These are phyloP conservation scores for Nesogale talazaci DNA, from an alignment of 2,113 vertebrate species.

Conservation along the genomic window DNA sequence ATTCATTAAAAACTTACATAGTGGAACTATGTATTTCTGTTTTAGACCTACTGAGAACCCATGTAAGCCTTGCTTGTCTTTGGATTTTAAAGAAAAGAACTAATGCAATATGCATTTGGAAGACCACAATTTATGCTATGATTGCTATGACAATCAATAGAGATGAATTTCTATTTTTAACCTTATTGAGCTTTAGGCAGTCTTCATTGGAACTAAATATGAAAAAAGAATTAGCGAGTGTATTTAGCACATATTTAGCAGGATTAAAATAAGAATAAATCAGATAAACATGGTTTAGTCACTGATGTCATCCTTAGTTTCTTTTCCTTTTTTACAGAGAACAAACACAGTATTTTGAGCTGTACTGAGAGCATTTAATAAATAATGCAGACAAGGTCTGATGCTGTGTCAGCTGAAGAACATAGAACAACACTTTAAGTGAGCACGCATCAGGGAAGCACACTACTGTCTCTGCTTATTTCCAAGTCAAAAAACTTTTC, in stretches of 20 bases:
- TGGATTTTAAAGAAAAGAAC: neutral
- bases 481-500: slow-evolving; percentile 38
- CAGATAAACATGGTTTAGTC: neutral
- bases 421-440: neutral
- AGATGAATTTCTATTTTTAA: slow-evolving; percentile 29
- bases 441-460: neutral
- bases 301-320: neutral
- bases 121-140: neutral
- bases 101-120: neutral
- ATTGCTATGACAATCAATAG: neutral
- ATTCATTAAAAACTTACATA: neutral
- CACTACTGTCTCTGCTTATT: slow-evolving; percentile 28
- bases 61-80: slow-evolving; percentile 34
- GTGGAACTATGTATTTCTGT: neutral
- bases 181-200: neutral
- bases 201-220: slow-evolving; percentile 14
- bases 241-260: neutral
- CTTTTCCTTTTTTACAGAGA: slow-evolving; percentile 15
- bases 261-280: slow-evolving; percentile 16
- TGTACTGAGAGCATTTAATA: slow-evolving; percentile 22
- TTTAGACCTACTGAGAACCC: neutral
- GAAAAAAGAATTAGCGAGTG: neutral
- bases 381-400: slow-evolving; percentile 13
- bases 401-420: neutral
- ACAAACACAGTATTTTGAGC: slow-evolving; percentile 29